Conservation (phyloP, 2,797 vertebrate genomes). For the Aulostomus chinensis region DNA sequence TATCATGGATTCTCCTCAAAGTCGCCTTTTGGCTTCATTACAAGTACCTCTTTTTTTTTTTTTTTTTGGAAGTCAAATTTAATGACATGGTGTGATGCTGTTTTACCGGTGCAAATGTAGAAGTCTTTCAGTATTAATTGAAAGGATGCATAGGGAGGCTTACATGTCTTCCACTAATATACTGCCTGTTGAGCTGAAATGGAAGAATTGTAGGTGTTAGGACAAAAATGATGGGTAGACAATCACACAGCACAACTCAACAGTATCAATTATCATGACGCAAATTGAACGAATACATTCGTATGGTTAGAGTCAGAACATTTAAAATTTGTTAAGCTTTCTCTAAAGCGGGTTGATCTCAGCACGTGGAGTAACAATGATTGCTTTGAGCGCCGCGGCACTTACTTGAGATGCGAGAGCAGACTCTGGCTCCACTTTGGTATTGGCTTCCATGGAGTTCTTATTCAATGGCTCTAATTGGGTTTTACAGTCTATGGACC, state of each 20-base stretch:
- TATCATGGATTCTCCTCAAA: slow-evolving; percentile 23
- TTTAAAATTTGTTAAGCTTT: slow-evolving; percentile 12
- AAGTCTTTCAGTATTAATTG: slow-evolving; percentile 69
- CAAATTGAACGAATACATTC: too few species aligned
- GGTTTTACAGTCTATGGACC: slow-evolving; percentile 91
- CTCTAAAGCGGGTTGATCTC: slow-evolving; percentile 26
- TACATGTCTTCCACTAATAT: slow-evolving; percentile 88
- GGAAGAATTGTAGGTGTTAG: slow-evolving; percentile 82
- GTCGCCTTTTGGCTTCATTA: slow-evolving; percentile 24
- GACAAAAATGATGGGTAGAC: slow-evolving; percentile 54
- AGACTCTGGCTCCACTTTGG: slow-evolving; percentile 86
- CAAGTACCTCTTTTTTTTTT: slow-evolving; percentile 23
- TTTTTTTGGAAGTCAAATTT: slow-evolving; percentile 40
- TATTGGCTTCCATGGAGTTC: slow-evolving; percentile 84
- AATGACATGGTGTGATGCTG: slow-evolving; percentile 67
- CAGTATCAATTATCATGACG: too few species aligned
- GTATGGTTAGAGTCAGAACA: too few species aligned
- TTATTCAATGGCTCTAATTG: slow-evolving; percentile 83
- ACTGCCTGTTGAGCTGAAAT: slow-evolving; percentile 87
- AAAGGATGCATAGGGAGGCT: slow-evolving; percentile 79
- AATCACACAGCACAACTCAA: slow-evolving; percentile 56
- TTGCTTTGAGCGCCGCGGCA: slow-evolving; percentile 16
- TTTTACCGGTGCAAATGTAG: slow-evolving; percentile 75
- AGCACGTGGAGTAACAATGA: slow-evolving; percentile 29
- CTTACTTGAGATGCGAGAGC: slow-evolving; percentile 89